Percentiles rank a stretch among this genome's conserved stretches.
Conservation (phyloP, 2,888 invertebrate species). For the Thymelicus lineola region DNA sequence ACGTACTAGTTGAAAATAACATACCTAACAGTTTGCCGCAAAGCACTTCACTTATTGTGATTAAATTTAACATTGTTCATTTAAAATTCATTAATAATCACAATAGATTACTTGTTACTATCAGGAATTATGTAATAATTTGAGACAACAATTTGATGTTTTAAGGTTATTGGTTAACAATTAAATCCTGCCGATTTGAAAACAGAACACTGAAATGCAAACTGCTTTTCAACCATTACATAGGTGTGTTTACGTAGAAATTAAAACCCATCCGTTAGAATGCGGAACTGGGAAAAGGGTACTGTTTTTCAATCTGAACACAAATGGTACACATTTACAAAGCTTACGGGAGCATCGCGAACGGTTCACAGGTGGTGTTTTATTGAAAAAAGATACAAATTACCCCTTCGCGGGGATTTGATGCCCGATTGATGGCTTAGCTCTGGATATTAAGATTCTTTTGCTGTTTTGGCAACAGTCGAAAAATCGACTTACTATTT, state of each 20-base stretch:
- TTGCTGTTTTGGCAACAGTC: conserved; percentile 15
- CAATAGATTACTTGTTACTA: too few relatives aligned
- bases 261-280: not conserved
- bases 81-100: too few relatives aligned
- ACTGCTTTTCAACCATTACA: too few relatives aligned
- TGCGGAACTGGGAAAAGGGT: conserved; percentile 46
- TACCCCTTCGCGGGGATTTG: conserved; percentile 62
- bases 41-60: too few relatives aligned
- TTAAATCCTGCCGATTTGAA: too few relatives aligned
- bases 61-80: too few relatives aligned
- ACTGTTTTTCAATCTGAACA: conserved; percentile 82
- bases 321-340: conserved; percentile 82
- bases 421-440: conserved; percentile 58
- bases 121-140: too few relatives aligned
- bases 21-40: too few relatives aligned
- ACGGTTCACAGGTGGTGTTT: conserved; percentile 79
- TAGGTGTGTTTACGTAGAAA: not conserved
- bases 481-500: not conserved
- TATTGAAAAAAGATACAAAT: conserved; percentile 84
- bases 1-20: too few relatives aligned
- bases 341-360: conserved; percentile 72
- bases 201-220: too few relatives aligned
- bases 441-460: conserved; percentile 55
- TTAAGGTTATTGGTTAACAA: too few relatives aligned
- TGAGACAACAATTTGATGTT: too few relatives aligned